These are phyloP conservation scores for Neosilurus hyrtlii DNA, from an alignment of 2,797 vertebrate species.

Conservation along the genomic window DNA sequence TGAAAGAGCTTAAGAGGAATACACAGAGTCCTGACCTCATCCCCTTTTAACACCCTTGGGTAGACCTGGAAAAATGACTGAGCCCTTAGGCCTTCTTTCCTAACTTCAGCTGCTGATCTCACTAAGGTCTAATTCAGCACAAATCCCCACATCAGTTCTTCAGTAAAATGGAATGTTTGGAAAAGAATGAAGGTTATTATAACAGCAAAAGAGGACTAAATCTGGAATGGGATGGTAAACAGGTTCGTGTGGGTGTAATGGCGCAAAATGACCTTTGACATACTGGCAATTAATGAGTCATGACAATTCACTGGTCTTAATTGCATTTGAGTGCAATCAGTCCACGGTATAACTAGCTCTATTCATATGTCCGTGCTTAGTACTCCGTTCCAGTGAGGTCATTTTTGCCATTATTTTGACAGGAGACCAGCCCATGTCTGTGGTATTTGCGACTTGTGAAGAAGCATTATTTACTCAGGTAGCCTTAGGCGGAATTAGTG, in stretches of 20 bases:
- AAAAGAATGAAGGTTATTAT: not conserved
- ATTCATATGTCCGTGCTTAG: not conserved
- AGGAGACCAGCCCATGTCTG: not conserved
- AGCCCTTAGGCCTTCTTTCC: not conserved
- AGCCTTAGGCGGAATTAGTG: not conserved
- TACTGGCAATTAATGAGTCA: not conserved
- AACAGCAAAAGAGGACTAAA: not conserved
- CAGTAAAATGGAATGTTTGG: not conserved
- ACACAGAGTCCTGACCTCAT: not conserved
- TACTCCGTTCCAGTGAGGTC: not conserved
- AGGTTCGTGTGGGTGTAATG: not conserved
- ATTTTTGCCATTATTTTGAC: not conserved
- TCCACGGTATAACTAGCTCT: not conserved
- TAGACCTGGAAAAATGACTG: not conserved
- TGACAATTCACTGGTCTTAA: not conserved
- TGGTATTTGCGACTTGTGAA: not conserved
- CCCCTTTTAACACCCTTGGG: not conserved
- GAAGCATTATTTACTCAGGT: not conserved
- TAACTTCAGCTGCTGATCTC: not conserved
- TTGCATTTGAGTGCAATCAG: not conserved
- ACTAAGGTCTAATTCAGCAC: not conserved
- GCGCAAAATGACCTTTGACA: too few relatives aligned
- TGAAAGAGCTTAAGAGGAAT: not conserved
- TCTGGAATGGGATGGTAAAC: not conserved
- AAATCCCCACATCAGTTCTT: not conserved